Evolutionary conservation across 2,888 invertebrate genomes (phyloP).

Genomic region (Troides helena): DNA sequence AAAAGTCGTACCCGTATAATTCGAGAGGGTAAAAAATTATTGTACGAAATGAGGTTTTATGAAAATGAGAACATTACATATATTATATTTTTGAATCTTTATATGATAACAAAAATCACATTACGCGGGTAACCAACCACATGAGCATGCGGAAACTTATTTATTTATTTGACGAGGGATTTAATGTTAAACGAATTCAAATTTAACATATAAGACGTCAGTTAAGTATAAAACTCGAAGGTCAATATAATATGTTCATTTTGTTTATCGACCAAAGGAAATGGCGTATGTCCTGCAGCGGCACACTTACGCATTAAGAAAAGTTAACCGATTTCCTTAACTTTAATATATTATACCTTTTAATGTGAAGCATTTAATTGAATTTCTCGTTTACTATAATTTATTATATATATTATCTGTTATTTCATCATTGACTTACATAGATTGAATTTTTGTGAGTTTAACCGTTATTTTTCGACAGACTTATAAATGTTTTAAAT

Average conservation of each 20-base stretch:
- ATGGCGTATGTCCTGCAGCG: neutral
- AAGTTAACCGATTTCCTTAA: slow-evolving; percentile 3
- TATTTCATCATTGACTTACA: neutral
- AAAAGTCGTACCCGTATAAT: too few species aligned
- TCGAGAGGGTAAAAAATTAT: neutral
- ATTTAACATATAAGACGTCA: slow-evolving; percentile 10
- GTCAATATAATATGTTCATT: slow-evolving; percentile 11
- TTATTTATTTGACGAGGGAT: slow-evolving; percentile 5
- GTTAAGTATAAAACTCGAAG: neutral
- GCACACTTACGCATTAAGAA: neutral
- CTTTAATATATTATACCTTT: slow-evolving; percentile 1
- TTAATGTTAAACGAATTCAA: slow-evolving; percentile 11
- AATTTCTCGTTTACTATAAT: neutral
- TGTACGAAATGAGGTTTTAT: neutral
- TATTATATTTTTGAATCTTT: neutral
- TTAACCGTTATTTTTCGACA: neutral
- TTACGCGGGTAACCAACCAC: neutral
- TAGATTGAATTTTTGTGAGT: neutral
- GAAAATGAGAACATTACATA: neutral
- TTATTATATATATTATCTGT: slow-evolving; percentile 4
- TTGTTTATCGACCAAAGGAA: neutral
- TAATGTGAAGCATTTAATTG: neutral
- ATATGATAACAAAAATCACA: neutral
- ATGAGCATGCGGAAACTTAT: neutral
- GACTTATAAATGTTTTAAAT: neutral